Base-by-base conservation (phyloP, 2,888 invertebrate species). In the Melolontha melolontha region DNA sequence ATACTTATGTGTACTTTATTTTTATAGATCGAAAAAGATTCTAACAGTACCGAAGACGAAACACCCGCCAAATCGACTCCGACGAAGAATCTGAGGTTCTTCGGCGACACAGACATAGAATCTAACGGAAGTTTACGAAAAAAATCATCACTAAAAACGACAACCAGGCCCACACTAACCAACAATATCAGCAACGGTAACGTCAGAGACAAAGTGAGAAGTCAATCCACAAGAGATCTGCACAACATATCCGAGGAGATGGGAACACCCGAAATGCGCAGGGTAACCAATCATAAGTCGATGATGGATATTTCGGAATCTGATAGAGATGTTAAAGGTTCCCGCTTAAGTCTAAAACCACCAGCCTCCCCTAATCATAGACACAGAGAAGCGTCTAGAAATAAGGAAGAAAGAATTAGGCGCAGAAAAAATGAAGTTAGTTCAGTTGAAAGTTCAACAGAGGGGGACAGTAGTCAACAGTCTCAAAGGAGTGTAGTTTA, bases 401-500 rank as follows among this genome's bases (percentile, higher is more conserved):
- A 66, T 6, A 74, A 77, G 79, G 84, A 75, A 82, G 87, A 81
- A 64, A 77, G 77, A 75, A 77, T 74, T 34, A 75, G 79, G 73
- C 78, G 86, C 64, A 78, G 80, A 71, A 79, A 86, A 5, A 85
- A 83, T 4, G 84, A 86, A 16, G 85, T 86, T 70, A 89, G 88
- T 39, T 84, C 84, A 0, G 87, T 87, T 0, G 89, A 88, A 74
- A 89, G 89, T 80, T 91, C 91, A 75, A 91, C 91, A 0, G 92
- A 92, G 77, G 91, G 91, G 0, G 92, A 91, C 76, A 87, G 87
- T 77, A 93, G 93, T 79, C 90, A 92, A 76, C 92, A 92, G 77
- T 93, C 93, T 65, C 93, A 93, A 80, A 87, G 92, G 77, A 93
- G 93, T 78, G 91, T 94, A 16, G 94, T 94, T 16, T 94, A 93